phyloP scores from a whole-genome alignment of 2,888 invertebrate genomes.

The Xestia ashworthii region DNA sequence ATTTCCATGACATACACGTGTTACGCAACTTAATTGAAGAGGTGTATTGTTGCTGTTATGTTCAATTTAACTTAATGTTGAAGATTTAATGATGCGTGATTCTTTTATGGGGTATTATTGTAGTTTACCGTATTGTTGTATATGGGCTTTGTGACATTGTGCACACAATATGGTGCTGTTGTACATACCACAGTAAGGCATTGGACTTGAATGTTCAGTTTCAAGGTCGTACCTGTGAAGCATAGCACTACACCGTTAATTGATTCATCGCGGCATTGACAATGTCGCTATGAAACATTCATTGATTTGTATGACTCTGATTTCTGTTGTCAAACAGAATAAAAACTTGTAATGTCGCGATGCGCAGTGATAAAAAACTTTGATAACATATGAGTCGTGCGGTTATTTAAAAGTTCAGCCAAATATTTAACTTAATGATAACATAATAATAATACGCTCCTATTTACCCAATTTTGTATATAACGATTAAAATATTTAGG shows the following conservation, averaged over 20 bases:
- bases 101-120: conserved; percentile 34
- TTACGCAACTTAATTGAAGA: conserved; percentile 32
- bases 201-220: conserved; percentile 58
- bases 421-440: conserved; percentile 24
- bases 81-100: conserved; percentile 27
- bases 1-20: conserved; percentile 26
- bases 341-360: background rate
- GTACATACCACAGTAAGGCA: conserved; percentile 29
- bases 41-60: background rate
- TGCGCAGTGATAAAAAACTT: conserved; percentile 4
- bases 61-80: conserved; percentile 8
- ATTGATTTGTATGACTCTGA: conserved; percentile 4
- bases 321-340: conserved; percentile 36
- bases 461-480: conserved; percentile 1
- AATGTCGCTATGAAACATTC: conserved; percentile 6
- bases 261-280: conserved; percentile 41
- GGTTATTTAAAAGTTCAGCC: conserved; percentile 11
- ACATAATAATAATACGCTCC: conserved; percentile 8
- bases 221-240: conserved; percentile 50
- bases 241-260: conserved; percentile 45
- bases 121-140: conserved; percentile 11
- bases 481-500: conserved; percentile 43
- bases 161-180: conserved; percentile 18
- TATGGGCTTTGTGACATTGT: conserved; percentile 27
- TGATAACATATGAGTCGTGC: conserved; percentile 14